Evolutionary conservation across 2,888 invertebrate species (phyloP).

Genomic region (Ennomos fuscantarius): DNA sequence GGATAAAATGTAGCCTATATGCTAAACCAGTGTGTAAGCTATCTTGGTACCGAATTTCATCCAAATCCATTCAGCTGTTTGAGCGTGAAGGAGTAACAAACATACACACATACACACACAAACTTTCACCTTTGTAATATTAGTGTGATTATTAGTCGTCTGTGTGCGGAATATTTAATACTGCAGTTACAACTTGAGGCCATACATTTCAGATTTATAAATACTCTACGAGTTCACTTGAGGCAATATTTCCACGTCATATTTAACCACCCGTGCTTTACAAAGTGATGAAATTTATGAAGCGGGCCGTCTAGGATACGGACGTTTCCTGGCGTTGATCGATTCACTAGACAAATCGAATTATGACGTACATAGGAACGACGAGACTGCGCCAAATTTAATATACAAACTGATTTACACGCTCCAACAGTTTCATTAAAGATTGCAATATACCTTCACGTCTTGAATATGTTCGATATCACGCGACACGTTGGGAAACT

Average conservation of each 20-base stretch:
- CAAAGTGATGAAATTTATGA: conserved; percentile 19
- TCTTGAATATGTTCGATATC: too few species aligned
- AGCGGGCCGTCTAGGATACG: conserved; percentile 24
- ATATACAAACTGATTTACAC: conserved; percentile 64
- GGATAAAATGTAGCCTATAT: too few species aligned
- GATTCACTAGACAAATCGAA: conserved; percentile 68
- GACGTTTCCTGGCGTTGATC: conserved; percentile 62
- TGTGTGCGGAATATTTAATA: too few species aligned
- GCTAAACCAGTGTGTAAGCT: too few species aligned
- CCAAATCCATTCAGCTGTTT: too few species aligned
- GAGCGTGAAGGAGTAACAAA: too few species aligned
- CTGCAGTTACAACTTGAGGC: too few species aligned
- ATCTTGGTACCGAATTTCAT: too few species aligned
- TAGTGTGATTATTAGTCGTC: too few species aligned
- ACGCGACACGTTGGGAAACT: conserved; percentile 5
- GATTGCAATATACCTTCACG: conserved; percentile 31
- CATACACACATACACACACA: too few species aligned
- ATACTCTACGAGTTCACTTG: conserved; percentile 7
- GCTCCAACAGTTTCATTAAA: conserved; percentile 56
- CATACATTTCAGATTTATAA: conserved; percentile 9
- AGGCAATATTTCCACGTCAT: conserved; percentile 20
- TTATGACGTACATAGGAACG: conserved; percentile 54
- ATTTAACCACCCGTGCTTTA: conserved; percentile 16
- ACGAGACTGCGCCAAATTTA: conserved; percentile 57
- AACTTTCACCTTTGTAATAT: too few species aligned